Evolutionary conservation across 2,113 vertebrate species (phyloP), one percentile per base, ranked within the genome.

Genomic region (Oenanthe melanoleuca): DNA sequence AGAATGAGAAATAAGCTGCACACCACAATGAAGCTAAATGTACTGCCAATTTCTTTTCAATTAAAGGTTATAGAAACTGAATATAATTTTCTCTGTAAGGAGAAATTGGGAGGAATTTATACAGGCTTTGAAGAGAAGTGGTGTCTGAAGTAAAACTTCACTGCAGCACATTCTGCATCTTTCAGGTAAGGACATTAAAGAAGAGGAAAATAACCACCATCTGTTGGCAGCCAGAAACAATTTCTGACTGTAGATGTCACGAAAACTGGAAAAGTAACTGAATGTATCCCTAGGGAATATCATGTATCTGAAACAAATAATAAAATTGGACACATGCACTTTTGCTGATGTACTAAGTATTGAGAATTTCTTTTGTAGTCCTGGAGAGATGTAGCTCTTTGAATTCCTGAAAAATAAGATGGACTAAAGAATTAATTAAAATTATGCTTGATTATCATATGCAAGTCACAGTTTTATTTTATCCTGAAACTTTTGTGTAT

Each of bases 1-100:
- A 95, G 84, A 97, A 95, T 92, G 45, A 73, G 85, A 89, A 96
- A 93, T 95, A 97, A 96, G 84, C 55, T 91, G 45, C 59, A 74
- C 11, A 56, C 73, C 61, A 95, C 69, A 94, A 86, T 81, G 66
- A 97, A 86, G 40, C n/a, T 83, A 75, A 71, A 85, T 38, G 57
- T 47, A 52, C 75, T 81, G 94, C 59, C 82, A 97, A 85, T 79
- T 95, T 59, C 24, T 94, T 96, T 96, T 94, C 59, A 90, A 37
- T 93, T 92, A 96, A 97, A 97, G 65, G 81, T 96, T 96, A 92
- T 14, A 90, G 50, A 57, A 75, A 91, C 34, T 49, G 74, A 95
- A 93, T 38, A 72, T 47, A 84, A 93, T 93, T 94, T 96, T 88
- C 70, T 95, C 74, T 89, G 53, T 59, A 89, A 74, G 44, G 18